Base-by-base conservation (phyloP, 1,140 invertebrate genomes). In the Papilio machaon region DNA sequence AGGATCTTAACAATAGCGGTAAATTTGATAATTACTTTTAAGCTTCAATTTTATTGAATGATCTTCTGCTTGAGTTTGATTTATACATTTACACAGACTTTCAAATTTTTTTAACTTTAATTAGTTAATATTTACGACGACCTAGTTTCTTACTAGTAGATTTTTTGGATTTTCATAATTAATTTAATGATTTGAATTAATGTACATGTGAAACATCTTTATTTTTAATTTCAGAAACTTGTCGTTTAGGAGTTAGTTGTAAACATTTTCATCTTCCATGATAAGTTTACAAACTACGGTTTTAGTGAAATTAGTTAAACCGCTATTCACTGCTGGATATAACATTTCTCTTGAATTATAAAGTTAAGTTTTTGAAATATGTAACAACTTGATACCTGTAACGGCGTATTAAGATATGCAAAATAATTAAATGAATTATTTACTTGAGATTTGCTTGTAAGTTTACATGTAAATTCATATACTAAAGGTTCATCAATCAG, bases 261-360 rank as follows among this genome's bases (percentile, higher is more conserved):
- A 23, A 30, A 64, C 60, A 30, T 30, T 30, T 64, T 30, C 60
- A 64, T 64, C 60, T 64, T 64, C 60, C 60, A 23, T 30, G 23
- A 30, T 64, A 64, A 64, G 60, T 64, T 64, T 64, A 64, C 60
- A 19, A 64, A 64, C 23, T 64, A 64, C 23, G 23, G 60, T 64
- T 30, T 64, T 64, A 64, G 60, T 23, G 60, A 64, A 64, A 64
- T 64, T 64, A 64, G 60, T 64, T 64, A 23, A 64, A 64, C 60
- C 60, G 60, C 60, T 30, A 64, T 64, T 64, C 60, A 23, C 23
- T 64, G 60, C 60, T 64, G 60, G 11, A 30, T 30, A 64, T 43
- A 43, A 43, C 30, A 64, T 64, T 64, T 64, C 60, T 64, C 60
- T 30, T 30, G 23, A 23, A 30, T 64, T 64, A 64, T 64, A 30